phyloP scores from a whole-genome alignment of 2,113 vertebrate genomes.

The Vulpes ferrilata region DNA sequence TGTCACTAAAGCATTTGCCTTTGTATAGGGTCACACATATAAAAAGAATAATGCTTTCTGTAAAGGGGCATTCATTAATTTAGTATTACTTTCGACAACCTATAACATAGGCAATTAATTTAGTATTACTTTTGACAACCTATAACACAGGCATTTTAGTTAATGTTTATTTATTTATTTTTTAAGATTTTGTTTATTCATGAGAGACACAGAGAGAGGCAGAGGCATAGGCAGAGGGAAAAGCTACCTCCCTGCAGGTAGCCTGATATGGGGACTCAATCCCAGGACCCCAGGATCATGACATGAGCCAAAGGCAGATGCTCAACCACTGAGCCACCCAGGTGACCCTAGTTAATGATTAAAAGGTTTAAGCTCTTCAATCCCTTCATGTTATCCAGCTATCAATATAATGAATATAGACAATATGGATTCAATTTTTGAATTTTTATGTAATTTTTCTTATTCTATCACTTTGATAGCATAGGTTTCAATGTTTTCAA shows the following conservation, averaged over 20 bases:
- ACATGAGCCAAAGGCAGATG: no score
- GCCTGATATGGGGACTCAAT: no score
- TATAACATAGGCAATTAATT: not conserved
- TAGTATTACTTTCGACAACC: not conserved
- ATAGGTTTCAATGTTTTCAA: not conserved
- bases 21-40: not conserved
- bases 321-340: no score
- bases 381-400: not conserved
- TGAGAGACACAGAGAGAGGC: no score
- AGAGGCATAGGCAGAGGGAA: no score
- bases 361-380: not conserved
- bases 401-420: not conserved
- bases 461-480: not conserved
- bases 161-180: no score
- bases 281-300: no score
- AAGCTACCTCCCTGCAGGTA: no score
- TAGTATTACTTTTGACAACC: not conserved
- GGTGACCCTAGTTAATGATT: not conserved
- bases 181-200: no score
- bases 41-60: not conserved
- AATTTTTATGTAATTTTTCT: conserved; percentile 15
- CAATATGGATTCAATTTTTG: not conserved
- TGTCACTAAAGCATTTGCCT: not conserved
- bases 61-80: not conserved
- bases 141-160: not conserved